Evolutionary conservation across 1,140 invertebrate genomes (phyloP).

Genomic region (Papilio polytes): DNA sequence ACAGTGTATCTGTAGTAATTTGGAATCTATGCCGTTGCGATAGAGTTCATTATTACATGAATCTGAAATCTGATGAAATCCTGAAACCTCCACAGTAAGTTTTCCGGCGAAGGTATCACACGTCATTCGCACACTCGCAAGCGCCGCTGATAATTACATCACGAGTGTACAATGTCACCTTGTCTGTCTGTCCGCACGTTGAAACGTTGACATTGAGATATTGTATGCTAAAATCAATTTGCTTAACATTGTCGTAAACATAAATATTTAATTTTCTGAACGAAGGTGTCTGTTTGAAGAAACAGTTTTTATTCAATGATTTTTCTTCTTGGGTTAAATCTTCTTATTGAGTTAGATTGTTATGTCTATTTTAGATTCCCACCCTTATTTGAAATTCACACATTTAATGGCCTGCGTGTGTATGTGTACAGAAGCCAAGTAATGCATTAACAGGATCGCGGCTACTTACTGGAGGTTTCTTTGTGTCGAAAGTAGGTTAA

Average conservation of each 20-base stretch:
- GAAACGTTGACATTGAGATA: constrained; percentile 45
- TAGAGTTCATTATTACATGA: not conserved
- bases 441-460: not conserved
- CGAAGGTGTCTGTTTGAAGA: not conserved
- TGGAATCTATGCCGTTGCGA: not conserved
- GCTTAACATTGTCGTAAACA: constrained; percentile 1
- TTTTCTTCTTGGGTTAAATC: not conserved
- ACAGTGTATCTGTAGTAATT: constrained; percentile 20
- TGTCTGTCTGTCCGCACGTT: constrained; percentile 48
- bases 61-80: constrained; percentile 11
- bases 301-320: not conserved
- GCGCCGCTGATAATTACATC: constrained; percentile 64
- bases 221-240: constrained; percentile 43
- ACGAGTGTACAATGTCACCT: constrained; percentile 62
- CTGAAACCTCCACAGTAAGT: constrained; percentile 28
- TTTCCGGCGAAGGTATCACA: constrained; percentile 31
- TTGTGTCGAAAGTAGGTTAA: constrained; percentile 36
- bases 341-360: not conserved
- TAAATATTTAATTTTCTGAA: constrained; percentile 17
- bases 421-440: constrained; percentile 20
- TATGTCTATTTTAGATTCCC: not conserved
- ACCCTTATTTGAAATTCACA: constrained; percentile 12
- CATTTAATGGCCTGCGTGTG: constrained; percentile 21
- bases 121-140: constrained; percentile 53
- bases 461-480: constrained; percentile 15